phyloP scores from a whole-genome alignment of 2,797 vertebrate species.

The Pachyuromys duprasi region DNA sequence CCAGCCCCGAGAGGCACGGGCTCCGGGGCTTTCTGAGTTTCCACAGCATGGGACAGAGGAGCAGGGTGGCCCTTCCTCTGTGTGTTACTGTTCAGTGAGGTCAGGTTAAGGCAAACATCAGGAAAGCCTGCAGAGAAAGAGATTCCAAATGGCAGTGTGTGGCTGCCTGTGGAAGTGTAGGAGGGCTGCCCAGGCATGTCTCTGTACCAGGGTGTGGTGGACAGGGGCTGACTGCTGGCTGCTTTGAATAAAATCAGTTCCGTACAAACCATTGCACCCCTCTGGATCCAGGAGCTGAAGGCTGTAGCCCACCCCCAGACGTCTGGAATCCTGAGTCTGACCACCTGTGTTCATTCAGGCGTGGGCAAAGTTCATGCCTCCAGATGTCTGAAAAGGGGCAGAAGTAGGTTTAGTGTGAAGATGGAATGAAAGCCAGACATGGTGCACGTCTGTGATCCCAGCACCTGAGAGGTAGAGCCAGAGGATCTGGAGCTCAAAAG shows the following conservation, averaged over 20 bases:
- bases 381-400: background rate
- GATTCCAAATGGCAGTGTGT: background rate
- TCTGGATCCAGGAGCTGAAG: background rate
- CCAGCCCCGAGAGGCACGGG: background rate
- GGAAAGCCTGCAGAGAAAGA: background rate
- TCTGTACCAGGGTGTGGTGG: background rate
- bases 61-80: background rate
- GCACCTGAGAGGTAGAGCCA: background rate
- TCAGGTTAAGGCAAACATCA: constrained; percentile 17
- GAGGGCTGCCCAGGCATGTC: background rate
- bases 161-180: background rate
- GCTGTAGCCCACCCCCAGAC: background rate
- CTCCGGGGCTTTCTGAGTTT: background rate
- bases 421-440: background rate
- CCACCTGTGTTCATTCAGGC: background rate
- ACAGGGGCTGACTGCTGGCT: background rate
- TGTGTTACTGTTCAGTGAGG: background rate
- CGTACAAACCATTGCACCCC: background rate
- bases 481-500: background rate
- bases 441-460: background rate
- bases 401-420: background rate
- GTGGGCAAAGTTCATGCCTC: background rate
- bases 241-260: background rate
- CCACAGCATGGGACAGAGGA: background rate
- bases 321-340: background rate